Conservation (phyloP, 2,888 invertebrate species). For the Panorpa germanica region DNA sequence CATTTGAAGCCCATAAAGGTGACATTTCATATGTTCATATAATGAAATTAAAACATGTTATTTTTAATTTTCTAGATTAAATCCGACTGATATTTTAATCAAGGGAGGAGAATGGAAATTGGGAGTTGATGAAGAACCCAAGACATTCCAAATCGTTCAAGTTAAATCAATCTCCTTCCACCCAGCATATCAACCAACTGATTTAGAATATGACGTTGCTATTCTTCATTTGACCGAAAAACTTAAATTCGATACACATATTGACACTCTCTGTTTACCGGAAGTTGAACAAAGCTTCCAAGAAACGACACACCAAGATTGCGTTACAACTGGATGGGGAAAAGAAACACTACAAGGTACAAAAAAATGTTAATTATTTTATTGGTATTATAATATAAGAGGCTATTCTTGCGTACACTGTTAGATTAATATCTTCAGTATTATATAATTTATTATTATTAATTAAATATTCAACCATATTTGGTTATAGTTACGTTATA, state of each 20-base stretch:
- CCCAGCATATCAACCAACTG: conserved; percentile 43
- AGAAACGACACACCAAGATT: conserved; percentile 32
- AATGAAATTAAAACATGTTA: neutral
- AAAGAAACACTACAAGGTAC: conserved; percentile 59
- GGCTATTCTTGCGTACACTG: no score
- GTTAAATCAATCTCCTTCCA: conserved; percentile 50
- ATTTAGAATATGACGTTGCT: conserved; percentile 47
- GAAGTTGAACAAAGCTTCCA: conserved; percentile 29
- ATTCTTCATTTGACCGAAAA: conserved; percentile 46
- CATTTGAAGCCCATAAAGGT: no score
- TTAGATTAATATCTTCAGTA: neutral
- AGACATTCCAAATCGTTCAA: conserved; percentile 57
- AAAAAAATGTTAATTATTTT: conserved; percentile 14
- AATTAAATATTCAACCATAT: conserved; percentile 1
- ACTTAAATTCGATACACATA: conserved; percentile 43
- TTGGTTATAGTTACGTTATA: conserved; percentile 1
- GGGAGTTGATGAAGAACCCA: conserved; percentile 60
- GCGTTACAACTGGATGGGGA: conserved; percentile 71
- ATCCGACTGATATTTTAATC: conserved; percentile 45
- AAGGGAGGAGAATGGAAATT: conserved; percentile 75
- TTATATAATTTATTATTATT: neutral
- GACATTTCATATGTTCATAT: no score
- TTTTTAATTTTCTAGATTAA: conserved; percentile 32
- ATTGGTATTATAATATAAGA: neutral
- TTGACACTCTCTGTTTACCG: conserved; percentile 56